Percentiles rank a stretch among this genome's conserved stretches.
phyloP scores from a whole-genome alignment of 2,797 vertebrate species.

The Hozukius guyotensis region DNA sequence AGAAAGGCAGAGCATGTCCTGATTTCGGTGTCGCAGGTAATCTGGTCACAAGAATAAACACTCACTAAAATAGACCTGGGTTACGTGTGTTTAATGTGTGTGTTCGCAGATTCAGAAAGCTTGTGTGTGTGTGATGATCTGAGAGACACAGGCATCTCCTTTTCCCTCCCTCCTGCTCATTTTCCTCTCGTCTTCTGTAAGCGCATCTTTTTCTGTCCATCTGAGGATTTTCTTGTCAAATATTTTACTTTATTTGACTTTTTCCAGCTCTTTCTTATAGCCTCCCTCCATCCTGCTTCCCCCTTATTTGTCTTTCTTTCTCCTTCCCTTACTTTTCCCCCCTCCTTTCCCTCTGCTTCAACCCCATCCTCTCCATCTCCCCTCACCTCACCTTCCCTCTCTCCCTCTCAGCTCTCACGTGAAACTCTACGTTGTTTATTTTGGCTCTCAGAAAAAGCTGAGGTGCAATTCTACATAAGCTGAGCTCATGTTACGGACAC shows the following conservation, averaged over 20 bases:
- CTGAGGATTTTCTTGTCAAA: too few relatives aligned
- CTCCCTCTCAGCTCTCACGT: conserved; percentile 15
- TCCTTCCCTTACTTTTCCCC: not conserved
- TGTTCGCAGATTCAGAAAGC: not conserved
- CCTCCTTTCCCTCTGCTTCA: not conserved
- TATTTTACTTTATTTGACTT: not conserved
- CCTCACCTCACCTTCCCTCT: not conserved
- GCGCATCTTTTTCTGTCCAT: not conserved
- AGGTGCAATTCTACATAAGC: conserved; percentile 36
- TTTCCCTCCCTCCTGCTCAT: not conserved
- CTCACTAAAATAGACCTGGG: conserved; percentile 63
- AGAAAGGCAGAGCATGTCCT: not conserved
- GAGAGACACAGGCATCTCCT: conserved; percentile 24
- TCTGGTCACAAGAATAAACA: conserved; percentile 71
- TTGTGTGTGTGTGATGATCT: conserved; percentile 17
- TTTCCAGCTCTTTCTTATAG: not conserved
- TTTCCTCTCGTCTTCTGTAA: not conserved
- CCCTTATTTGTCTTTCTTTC: not conserved
- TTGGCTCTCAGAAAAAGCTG: conserved; percentile 7
- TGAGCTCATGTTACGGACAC: conserved; percentile 32
- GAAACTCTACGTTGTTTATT: conserved; percentile 30
- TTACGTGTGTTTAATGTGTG: conserved; percentile 28
- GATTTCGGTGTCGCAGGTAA: conserved; percentile 59
- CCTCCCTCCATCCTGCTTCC: not conserved
- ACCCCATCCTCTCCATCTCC: not conserved